Evolutionary conservation across 2,797 vertebrate genomes (phyloP).

Genomic region (Hoplostethus atlanticus): DNA sequence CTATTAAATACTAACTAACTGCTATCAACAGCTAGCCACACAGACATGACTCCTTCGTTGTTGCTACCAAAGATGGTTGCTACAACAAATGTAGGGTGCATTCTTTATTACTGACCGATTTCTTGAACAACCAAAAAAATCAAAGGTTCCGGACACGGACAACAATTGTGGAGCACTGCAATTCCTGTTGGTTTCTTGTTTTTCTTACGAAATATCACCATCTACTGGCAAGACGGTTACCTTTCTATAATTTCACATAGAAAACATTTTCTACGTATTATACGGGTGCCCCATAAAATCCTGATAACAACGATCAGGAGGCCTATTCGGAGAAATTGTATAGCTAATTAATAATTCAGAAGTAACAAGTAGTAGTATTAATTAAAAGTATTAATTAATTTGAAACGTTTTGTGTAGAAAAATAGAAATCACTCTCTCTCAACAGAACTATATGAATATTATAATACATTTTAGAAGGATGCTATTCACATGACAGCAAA

Average conservation of each 20-base stretch:
- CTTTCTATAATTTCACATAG: conserved; percentile 22
- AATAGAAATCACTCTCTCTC: no score
- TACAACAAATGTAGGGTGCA: conserved; percentile 64
- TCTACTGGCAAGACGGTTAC: conserved; percentile 20
- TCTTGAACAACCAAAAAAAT: accelerated
- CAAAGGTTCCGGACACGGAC: conserved; percentile 62
- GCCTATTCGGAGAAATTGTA: no score
- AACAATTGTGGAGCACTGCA: neutral
- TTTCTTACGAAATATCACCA: conserved; percentile 31
- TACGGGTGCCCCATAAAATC: neutral
- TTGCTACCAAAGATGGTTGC: conserved; percentile 50
- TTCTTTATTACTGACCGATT: conserved; percentile 15
- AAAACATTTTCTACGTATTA: neutral
- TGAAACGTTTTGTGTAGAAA: no score
- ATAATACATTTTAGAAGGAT: no score
- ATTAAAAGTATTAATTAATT: no score
- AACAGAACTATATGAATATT: no score
- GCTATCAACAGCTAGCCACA: neutral
- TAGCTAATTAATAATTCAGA: no score
- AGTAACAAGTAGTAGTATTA: no score
- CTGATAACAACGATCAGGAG: neutral
- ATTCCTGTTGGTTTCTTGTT: neutral
- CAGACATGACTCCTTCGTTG: neutral
- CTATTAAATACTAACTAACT: accelerated
- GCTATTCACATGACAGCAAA: no score